Percentiles rank a stretch among this genome's conserved stretches.
These are phyloP conservation scores for Heterotis niloticus DNA, from an alignment of 2,113 vertebrate genomes.

Conservation along the genomic window DNA sequence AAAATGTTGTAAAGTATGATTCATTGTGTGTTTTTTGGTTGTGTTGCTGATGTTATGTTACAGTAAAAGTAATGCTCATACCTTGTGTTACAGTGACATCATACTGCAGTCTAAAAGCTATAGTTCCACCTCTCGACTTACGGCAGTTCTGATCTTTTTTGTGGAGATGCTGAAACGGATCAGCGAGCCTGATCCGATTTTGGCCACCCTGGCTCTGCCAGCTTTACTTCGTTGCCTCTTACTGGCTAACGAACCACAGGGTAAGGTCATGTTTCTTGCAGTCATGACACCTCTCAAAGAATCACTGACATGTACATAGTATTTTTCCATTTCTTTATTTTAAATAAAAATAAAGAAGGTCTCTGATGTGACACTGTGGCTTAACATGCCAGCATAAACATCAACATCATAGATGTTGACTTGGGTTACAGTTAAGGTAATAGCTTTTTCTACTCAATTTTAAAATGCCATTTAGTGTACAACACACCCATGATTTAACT, in stretches of 20 bases:
- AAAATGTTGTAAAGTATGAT: not conserved
- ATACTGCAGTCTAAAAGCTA: constrained; percentile 83
- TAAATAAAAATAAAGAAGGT: too few species aligned
- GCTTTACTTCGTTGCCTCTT: constrained; percentile 77
- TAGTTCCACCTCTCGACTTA: constrained; percentile 74
- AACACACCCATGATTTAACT: too few species aligned
- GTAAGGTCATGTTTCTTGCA: constrained; percentile 54
- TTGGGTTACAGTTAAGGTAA: too few species aligned
- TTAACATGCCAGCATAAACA: too few species aligned
- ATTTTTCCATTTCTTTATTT: not conserved
- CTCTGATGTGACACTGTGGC: too few species aligned
- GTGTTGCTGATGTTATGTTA: not conserved
- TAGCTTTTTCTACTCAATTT: too few species aligned
- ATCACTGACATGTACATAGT: not conserved
- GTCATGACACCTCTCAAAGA: not conserved
- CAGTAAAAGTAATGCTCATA: not conserved
- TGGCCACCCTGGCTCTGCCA: constrained; percentile 70
- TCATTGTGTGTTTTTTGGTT: not conserved
- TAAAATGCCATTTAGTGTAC: too few species aligned
- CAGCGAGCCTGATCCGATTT: constrained; percentile 54
- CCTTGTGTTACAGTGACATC: constrained; percentile 64
- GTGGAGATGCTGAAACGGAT: constrained; percentile 75
- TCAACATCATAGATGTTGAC: too few species aligned
- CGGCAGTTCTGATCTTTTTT: constrained; percentile 72
- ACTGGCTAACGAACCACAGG: constrained; percentile 82